Evolutionary conservation across 2,113 vertebrate species (phyloP).

Genomic region (Electrona antarctica): DNA sequence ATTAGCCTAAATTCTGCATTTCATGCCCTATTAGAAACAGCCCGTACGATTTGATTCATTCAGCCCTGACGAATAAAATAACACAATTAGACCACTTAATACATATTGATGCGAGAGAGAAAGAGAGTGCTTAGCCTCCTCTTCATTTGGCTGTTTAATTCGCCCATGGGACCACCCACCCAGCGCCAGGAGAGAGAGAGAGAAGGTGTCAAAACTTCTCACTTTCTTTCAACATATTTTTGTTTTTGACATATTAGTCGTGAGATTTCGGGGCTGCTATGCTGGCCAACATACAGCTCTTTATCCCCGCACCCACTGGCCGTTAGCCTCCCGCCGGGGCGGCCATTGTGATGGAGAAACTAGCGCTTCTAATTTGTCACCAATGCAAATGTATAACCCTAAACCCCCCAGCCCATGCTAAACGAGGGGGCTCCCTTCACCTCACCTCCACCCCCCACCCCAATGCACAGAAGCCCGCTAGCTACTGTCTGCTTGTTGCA

Average conservation of each 20-base stretch:
- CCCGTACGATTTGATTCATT: background rate
- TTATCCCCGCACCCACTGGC: background rate
- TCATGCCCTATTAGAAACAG: too few relatives aligned
- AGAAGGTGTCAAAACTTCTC: background rate
- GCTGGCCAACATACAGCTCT: slow-evolving; percentile 1
- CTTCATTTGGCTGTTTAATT: slow-evolving; percentile 6
- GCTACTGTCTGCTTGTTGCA: background rate
- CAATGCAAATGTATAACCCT: slow-evolving; percentile 26
- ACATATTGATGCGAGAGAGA: too few relatives aligned
- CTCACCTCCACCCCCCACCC: too few relatives aligned
- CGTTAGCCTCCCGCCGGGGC: slow-evolving; percentile 24
- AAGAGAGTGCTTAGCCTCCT: too few relatives aligned
- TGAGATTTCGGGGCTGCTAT: slow-evolving; percentile 6
- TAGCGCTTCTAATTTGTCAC: slow-evolving; percentile 38
- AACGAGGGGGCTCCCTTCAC: background rate
- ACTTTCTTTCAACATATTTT: background rate
- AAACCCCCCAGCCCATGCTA: background rate
- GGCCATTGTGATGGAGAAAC: slow-evolving; percentile 32
- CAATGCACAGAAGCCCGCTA: background rate
- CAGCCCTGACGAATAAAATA: background rate
- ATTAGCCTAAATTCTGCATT: background rate
- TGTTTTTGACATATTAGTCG: slow-evolving; percentile 8
- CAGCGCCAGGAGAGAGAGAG: background rate
- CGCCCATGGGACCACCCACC: background rate
- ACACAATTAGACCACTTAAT: background rate